Conservation (phyloP, 1,140 invertebrate genomes). For the Lepidurus apus region DNA sequence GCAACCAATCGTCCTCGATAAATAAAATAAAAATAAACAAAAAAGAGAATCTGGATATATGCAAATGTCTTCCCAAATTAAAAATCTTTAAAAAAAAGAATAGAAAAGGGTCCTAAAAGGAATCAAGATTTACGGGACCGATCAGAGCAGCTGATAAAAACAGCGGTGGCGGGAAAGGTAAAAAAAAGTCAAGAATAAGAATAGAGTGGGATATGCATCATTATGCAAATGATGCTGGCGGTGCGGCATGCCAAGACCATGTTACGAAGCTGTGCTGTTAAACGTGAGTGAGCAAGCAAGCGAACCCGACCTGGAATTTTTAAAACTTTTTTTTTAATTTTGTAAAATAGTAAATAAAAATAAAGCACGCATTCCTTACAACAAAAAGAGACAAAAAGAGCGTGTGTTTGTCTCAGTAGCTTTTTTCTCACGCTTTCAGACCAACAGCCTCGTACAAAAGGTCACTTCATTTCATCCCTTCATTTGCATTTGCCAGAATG, state of each 20-base stretch:
- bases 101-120: background rate
- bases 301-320: background rate
- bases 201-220: conserved; percentile 28
- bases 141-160: conserved; percentile 7
- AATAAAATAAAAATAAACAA: background rate
- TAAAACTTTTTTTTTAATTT: no score
- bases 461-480: background rate
- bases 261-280: background rate
- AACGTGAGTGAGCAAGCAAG: background rate
- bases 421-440: conserved; percentile 19
- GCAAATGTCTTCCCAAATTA: background rate
- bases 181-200: background rate
- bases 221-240: conserved; percentile 31
- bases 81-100: background rate
- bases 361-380: background rate
- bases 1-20: background rate
- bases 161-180: conserved; percentile 8
- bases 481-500: conserved; percentile 5
- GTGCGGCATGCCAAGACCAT: conserved; percentile 23
- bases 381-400: background rate
- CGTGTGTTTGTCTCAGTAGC: background rate
- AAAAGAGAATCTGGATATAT: background rate
- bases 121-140: conserved; percentile 13
- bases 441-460: background rate
- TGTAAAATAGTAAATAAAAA: no score